Evolutionary conservation across 2,797 vertebrate genomes (phyloP).

Genomic region (Hoplostethus atlanticus): DNA sequence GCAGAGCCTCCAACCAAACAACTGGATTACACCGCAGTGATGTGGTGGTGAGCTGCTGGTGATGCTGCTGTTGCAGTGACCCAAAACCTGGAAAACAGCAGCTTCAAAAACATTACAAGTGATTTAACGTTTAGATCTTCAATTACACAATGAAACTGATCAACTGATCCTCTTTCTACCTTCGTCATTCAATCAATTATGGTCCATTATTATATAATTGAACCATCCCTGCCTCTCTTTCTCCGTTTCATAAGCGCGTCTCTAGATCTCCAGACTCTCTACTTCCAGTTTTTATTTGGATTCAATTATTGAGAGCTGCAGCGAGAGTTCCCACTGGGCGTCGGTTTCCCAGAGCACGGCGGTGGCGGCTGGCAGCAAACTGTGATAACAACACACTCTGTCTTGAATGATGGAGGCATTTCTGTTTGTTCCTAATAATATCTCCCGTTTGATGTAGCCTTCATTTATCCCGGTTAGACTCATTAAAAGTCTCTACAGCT

Average conservation of each 20-base stretch:
- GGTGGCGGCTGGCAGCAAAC: slow-evolving; percentile 10
- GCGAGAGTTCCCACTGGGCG: slow-evolving; percentile 13
- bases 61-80: no score
- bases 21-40: not conserved
- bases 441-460: not conserved
- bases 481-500: no score
- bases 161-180: no score
- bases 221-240: not conserved
- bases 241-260: not conserved
- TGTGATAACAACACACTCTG: slow-evolving; percentile 8
- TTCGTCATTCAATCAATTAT: no score
- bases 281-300: slow-evolving; percentile 6
- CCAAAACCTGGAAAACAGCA: no score
- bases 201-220: no score
- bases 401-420: not conserved
- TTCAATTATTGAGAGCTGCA: slow-evolving; percentile 14
- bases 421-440: not conserved
- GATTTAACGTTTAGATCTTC: no score
- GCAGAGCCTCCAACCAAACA: not conserved
- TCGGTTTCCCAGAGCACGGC: slow-evolving; percentile 13
- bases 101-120: no score
- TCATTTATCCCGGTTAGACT: not conserved
- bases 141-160: no score
- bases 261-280: slow-evolving; percentile 3
- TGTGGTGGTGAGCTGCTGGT: no score